These are phyloP conservation scores for Phoenoteleia sp. DNA, from an alignment of 2,888 invertebrate species.

Conservation along the genomic window DNA sequence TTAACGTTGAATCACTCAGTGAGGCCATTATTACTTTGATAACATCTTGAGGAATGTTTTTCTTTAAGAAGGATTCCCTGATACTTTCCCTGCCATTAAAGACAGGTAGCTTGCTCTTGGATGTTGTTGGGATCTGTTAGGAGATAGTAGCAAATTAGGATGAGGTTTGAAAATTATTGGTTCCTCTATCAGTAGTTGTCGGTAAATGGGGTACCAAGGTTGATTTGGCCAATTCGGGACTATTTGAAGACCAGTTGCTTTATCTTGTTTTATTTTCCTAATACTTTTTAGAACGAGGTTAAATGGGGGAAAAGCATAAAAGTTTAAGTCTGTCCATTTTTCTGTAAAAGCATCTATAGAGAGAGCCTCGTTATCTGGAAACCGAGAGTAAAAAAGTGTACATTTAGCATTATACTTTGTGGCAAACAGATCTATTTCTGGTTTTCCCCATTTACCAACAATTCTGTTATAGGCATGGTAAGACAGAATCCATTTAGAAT, in stretches of 20 bases:
- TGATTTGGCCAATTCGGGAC: conserved; percentile 54
- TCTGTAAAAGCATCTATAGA: conserved; percentile 64
- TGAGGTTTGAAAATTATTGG: conserved; percentile 36
- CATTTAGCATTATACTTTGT: conserved; percentile 58
- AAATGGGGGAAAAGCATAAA: conserved; percentile 75
- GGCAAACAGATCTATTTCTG: conserved; percentile 67
- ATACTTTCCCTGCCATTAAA: conserved; percentile 61
- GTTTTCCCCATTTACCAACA: conserved; percentile 57
- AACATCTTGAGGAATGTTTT: not conserved
- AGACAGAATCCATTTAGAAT: not conserved
- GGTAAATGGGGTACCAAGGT: conserved; percentile 49
- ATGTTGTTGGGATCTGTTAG: conserved; percentile 39
- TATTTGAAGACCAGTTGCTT: conserved; percentile 43
- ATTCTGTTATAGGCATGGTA: not conserved
- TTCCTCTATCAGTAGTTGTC: not conserved
- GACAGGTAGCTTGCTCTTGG: conserved; percentile 31
- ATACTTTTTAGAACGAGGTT: conserved; percentile 64
- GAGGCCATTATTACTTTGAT: conserved; percentile 4
- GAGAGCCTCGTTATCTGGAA: conserved; percentile 35
- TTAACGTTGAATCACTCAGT: not conserved
- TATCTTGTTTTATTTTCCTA: conserved; percentile 64
- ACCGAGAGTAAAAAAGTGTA: conserved; percentile 34
- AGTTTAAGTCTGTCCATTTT: conserved; percentile 49
- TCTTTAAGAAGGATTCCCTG: conserved; percentile 39
- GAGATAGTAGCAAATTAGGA: conserved; percentile 46